Conservation (phyloP, 2,888 invertebrate species). For the Boloria euphrosyne region DNA sequence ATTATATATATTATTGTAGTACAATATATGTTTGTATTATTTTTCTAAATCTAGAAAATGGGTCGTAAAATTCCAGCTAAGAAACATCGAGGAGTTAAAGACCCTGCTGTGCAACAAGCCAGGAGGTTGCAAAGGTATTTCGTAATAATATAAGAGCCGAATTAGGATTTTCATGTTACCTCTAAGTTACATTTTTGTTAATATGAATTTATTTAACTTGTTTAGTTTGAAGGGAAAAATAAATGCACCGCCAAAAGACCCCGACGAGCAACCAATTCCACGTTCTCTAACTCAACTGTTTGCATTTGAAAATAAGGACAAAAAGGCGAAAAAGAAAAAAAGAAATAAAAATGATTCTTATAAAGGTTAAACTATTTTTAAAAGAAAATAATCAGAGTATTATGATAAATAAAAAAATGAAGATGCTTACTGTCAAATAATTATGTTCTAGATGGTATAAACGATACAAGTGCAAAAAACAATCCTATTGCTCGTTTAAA, state of each 20-base stretch:
- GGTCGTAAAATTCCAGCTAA: slow-evolving; percentile 91
- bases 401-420: not conserved
- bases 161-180: too few relatives aligned
- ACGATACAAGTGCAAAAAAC: slow-evolving; percentile 20
- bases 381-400: not conserved
- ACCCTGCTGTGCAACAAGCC: slow-evolving; percentile 87
- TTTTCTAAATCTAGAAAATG: slow-evolving; percentile 64
- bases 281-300: slow-evolving; percentile 86
- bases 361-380: slow-evolving; percentile 20
- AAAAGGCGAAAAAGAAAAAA: slow-evolving; percentile 46
- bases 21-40: too few relatives aligned
- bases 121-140: slow-evolving; percentile 83
- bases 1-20: too few relatives aligned
- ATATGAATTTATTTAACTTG: slow-evolving; percentile 37
- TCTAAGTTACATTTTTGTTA: not conserved
- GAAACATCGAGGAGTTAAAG: slow-evolving; percentile 90
- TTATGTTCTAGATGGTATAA: slow-evolving; percentile 29
- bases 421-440: not conserved
- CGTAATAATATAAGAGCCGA: too few relatives aligned
- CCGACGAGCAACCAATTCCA: slow-evolving; percentile 88
- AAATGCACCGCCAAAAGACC: slow-evolving; percentile 87
- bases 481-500: slow-evolving; percentile 80
- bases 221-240: slow-evolving; percentile 87
- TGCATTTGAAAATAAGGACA: slow-evolving; percentile 54
- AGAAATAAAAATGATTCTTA: slow-evolving; percentile 40